phyloP scores from a whole-genome alignment of 2,113 vertebrate genomes.

The Panurus biarmicus region DNA sequence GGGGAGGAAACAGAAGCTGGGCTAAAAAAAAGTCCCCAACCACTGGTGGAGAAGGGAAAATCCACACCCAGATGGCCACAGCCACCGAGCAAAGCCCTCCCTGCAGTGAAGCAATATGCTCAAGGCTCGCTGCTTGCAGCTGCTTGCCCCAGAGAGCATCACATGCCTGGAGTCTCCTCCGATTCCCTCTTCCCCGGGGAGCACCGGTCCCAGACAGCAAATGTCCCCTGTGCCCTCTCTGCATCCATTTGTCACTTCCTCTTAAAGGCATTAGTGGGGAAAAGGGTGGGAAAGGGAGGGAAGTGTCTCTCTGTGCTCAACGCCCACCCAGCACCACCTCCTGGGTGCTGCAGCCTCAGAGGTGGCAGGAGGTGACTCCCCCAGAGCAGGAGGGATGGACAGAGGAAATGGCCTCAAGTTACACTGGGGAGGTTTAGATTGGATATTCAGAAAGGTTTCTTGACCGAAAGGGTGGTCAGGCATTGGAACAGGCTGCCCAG shows the following conservation, averaged over 20 bases:
- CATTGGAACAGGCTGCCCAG: neutral
- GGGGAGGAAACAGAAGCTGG: neutral
- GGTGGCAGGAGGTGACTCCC: neutral
- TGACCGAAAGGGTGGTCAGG: neutral
- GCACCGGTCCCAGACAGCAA: neutral
- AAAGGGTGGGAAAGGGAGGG: neutral
- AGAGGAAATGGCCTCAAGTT: neutral
- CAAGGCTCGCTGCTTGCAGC: neutral
- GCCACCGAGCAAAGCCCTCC: neutral
- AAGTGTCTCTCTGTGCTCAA: neutral
- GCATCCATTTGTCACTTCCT: fast-evolving
- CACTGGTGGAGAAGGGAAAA: neutral
- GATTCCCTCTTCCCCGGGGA: too few species aligned
- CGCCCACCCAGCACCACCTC: neutral
- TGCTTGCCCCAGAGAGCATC: neutral
- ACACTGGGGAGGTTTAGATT: neutral
- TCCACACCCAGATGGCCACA: neutral
- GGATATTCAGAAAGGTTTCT: neutral
- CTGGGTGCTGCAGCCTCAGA: neutral
- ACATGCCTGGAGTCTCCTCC: fast-evolving
- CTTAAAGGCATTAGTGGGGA: neutral
- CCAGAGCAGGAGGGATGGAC: neutral
- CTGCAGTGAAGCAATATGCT: neutral
- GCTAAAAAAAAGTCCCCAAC: neutral
- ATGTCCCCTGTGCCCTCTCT: neutral